Percentiles rank a stretch among this genome's conserved stretches.
Evolutionary conservation across 2,888 invertebrate genomes (phyloP).

Genomic region (Noctua comes): DNA sequence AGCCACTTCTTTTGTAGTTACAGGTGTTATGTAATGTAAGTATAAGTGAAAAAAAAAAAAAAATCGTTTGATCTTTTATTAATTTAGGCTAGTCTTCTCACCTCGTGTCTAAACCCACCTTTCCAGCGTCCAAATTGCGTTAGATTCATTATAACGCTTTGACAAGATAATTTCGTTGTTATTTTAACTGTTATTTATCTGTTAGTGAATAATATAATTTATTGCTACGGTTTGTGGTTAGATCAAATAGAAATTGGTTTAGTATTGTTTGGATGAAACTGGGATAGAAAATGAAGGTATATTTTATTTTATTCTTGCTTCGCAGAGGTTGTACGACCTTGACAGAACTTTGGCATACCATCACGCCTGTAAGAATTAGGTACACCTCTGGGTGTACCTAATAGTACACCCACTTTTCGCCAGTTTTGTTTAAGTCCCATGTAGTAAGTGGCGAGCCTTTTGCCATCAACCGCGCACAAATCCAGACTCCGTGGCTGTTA

Average conservation of each 20-base stretch:
- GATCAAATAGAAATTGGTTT: constrained; percentile 35
- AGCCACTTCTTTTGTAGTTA: too few species aligned
- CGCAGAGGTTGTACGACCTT: background rate
- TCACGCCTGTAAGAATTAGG: background rate
- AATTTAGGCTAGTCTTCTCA: background rate
- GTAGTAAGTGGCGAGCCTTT: background rate
- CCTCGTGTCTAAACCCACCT: constrained; percentile 14
- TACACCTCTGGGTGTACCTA: background rate
- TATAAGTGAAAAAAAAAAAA: background rate
- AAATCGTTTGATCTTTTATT: too few species aligned
- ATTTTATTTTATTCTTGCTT: background rate
- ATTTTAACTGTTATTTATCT: constrained; percentile 54
- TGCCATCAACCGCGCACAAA: background rate
- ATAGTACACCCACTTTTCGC: background rate
- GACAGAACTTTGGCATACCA: background rate
- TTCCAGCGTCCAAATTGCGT: constrained; percentile 22
- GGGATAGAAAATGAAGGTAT: background rate
- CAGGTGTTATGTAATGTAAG: background rate
- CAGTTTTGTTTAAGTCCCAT: background rate
- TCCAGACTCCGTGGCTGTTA: too few species aligned
- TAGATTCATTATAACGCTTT: constrained; percentile 52
- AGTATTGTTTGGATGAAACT: constrained; percentile 1
- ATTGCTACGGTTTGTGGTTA: constrained; percentile 35
- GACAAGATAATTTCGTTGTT: constrained; percentile 55
- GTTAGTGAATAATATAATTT: constrained; percentile 27